These are phyloP conservation scores for Musca vetustissima DNA, from an alignment of 1,140 invertebrate species.

Conservation along the genomic window DNA sequence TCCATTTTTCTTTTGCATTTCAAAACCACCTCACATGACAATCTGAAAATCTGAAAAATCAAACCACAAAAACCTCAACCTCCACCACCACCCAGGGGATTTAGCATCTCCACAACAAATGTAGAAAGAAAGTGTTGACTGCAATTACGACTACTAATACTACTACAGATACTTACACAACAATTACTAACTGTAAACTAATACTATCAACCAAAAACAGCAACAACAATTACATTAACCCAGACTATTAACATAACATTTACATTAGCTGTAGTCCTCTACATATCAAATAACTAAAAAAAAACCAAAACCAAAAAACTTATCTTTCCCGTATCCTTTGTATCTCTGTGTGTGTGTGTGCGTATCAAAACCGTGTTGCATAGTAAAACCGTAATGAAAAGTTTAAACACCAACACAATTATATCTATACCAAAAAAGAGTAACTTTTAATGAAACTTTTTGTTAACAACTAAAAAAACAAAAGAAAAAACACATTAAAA, in stretches of 20 bases:
- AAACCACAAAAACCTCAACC: background rate
- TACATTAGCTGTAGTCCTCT: too few relatives aligned
- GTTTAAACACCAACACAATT: background rate
- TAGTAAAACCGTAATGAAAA: background rate
- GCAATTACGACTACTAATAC: background rate
- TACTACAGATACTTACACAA: background rate
- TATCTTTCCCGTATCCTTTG: background rate
- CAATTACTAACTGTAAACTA: background rate
- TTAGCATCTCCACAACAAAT: too few relatives aligned
- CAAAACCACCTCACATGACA: too few relatives aligned
- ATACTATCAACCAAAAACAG: background rate
- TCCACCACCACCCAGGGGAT: too few relatives aligned
- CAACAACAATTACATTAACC: too few relatives aligned
- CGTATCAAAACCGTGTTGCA: background rate
- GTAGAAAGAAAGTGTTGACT: constrained; percentile 8
- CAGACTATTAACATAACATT: too few relatives aligned
- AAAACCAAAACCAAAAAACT: too few relatives aligned
- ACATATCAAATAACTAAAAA: too few relatives aligned
- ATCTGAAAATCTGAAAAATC: background rate
- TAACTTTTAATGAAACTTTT: background rate
- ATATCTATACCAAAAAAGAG: too few relatives aligned
- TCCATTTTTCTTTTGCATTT: too few relatives aligned
- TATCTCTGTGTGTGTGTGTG: background rate
- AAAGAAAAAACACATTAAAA: constrained; percentile 4
- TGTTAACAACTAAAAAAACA: background rate